Evolutionary conservation across 2,113 vertebrate genomes (phyloP).

Genomic region (Salvelinus sp.): DNA sequence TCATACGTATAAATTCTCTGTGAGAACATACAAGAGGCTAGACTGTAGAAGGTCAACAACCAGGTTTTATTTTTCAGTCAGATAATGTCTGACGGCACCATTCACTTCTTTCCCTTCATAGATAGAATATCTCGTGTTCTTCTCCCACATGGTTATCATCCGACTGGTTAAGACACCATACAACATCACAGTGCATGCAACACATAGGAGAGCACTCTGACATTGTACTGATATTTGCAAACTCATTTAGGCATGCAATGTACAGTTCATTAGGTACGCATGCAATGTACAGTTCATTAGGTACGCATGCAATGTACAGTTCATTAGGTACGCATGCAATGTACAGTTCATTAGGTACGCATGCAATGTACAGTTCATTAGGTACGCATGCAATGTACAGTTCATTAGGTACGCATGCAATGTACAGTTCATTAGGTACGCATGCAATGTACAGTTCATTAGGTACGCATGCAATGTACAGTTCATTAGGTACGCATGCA

Average conservation of each 20-base stretch:
- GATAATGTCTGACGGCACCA: background rate
- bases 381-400: slow-evolving; percentile 10
- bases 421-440: slow-evolving; percentile 2
- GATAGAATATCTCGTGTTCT: background rate
- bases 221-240: background rate
- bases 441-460: slow-evolving; percentile 21
- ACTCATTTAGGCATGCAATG: slow-evolving; percentile 19
- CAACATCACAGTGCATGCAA: slow-evolving; percentile 30
- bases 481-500: slow-evolving; percentile 4
- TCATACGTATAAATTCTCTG: background rate
- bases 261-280: slow-evolving; percentile 5
- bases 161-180: background rate
- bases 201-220: slow-evolving; percentile 7
- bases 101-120: background rate
- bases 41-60: background rate
- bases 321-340: slow-evolving; percentile 6
- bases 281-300: slow-evolving; percentile 17
- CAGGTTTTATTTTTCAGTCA: slow-evolving; percentile 30
- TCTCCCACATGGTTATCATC: background rate
- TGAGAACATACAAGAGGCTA: background rate
- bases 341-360: slow-evolving; percentile 4
- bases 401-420: slow-evolving; percentile 6
- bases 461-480: slow-evolving; percentile 9
- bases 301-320: slow-evolving; percentile 13
- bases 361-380: slow-evolving; percentile 21